Evolutionary conservation across 2,797 vertebrate genomes (phyloP).

Genomic region (Gadopsis marmoratus): DNA sequence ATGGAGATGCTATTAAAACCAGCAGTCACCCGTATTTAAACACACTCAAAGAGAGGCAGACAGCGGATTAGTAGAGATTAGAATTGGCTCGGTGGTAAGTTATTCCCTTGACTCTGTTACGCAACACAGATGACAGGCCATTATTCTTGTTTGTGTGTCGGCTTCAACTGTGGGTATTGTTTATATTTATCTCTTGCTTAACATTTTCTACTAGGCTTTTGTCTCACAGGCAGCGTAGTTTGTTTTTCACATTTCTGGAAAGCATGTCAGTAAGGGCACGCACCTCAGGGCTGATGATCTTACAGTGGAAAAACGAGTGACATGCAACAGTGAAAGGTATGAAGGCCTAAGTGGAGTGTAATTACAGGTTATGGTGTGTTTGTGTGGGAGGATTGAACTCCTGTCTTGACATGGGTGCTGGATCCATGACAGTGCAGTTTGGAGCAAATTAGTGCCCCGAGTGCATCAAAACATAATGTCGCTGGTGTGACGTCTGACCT

Average conservation of each 20-base stretch:
- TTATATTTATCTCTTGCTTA: slow-evolving; percentile 49
- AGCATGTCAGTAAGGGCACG: slow-evolving; percentile 14
- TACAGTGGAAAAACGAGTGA: slow-evolving; percentile 37
- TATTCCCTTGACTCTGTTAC: slow-evolving; percentile 80
- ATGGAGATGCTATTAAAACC: slow-evolving; percentile 54
- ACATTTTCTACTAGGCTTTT: slow-evolving; percentile 29
- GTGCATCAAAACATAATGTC: slow-evolving; percentile 28
- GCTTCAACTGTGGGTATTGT: slow-evolving; percentile 47
- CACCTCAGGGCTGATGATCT: slow-evolving; percentile 45
- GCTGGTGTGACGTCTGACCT: slow-evolving; percentile 17
- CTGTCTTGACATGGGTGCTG: slow-evolving; percentile 53
- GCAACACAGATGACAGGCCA: slow-evolving; percentile 73
- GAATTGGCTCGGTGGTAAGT: slow-evolving; percentile 76
- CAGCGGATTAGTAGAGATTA: slow-evolving; percentile 78
- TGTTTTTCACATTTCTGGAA: slow-evolving; percentile 39
- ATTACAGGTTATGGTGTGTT: slow-evolving; percentile 56
- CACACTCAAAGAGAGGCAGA: slow-evolving; percentile 62
- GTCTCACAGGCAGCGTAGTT: slow-evolving; percentile 24
- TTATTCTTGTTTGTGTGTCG: slow-evolving; percentile 64
- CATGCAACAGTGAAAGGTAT: slow-evolving; percentile 48
- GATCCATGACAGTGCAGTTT: slow-evolving; percentile 49
- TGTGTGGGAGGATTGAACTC: slow-evolving; percentile 32
- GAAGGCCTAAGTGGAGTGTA: slow-evolving; percentile 46
- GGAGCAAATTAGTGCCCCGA: slow-evolving; percentile 20
- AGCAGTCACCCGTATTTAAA: slow-evolving; percentile 66